Base-by-base conservation (phyloP, 2,113 vertebrate genomes). In the Alaudala cheleensis region DNA sequence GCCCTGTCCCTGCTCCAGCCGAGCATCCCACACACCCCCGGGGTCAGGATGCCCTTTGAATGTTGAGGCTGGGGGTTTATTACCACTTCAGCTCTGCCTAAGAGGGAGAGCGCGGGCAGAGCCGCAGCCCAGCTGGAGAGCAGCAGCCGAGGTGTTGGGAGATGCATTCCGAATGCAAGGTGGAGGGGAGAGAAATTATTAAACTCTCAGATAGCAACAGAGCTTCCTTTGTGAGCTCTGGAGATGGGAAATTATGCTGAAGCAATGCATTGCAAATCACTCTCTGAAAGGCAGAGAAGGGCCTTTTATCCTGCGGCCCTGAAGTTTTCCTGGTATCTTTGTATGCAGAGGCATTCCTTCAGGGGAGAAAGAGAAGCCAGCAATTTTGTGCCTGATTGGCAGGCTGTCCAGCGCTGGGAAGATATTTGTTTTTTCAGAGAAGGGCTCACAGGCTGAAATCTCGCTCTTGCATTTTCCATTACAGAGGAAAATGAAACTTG, bases 191-290 rank as follows among this genome's bases (percentile, higher is more conserved):
- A 97, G 97, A 97, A 97, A 97, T 98, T 96, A 97, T 97, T 96
- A 96, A 97, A 93, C 89, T 97, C 83, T 4, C 80, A 94, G 96
- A 97, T 95, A 97, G 96, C 96, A 94, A 96, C 94, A 95, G 97
- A 96, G 94, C 95, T 14, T 85, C 95, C 96, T 98, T 98, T 98
- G 97, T 97, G 97, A 92, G 96, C n/a, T 14, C 66, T 78, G 53
- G 96, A 97, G 97, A 96, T 89, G 97, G 97, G 95, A 97, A 97
- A 97, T 97, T 96, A 97, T 96, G 97, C 96, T 66, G 95, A 97
- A 97, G 96, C 96, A 96, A 97, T 97, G 97, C 98, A 97, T 97
- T 97, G 97, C 97, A 98, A 97, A 98, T 97, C 95, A 97, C 97
- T 78, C 93, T 23, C 73, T 54, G 42, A 89, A 92, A 67, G 81